Evolutionary conservation across 2,888 invertebrate genomes (phyloP), one percentile per base, ranked within the genome.

Genomic region (Cosmopolites sordidus): DNA sequence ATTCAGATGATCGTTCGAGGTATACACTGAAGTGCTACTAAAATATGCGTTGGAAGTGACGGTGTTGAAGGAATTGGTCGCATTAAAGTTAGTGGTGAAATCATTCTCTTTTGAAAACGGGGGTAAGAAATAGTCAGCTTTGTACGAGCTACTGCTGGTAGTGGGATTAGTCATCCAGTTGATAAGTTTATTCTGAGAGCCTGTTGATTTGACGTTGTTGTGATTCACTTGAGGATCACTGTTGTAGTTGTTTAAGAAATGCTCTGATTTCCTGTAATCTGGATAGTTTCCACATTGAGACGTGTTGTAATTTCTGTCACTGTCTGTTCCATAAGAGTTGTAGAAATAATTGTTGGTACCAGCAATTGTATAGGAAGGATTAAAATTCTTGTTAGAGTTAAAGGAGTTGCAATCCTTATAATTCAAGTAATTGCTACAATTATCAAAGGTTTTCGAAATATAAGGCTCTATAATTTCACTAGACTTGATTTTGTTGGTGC

Each of bases 81-180:
- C 15, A 9, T 37, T 39, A 14, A 49, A 43, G 38, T 43, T 49
- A 17, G 51, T 2, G n/a, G 43, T 58, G 51, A 65, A 67, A 46
- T 70, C 67, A n/a, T 46, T 52, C 3, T 65, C 65, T 54, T 76
- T 77, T 3, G 73, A 70, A 49, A 77, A 76, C 5, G 76, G 72
- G 4, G 77, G 76, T 14, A 77, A 61, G 57, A 76, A 73, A 46
- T 77, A 74, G 45, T 78, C 77, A 69, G 43, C 72, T 55, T 60
- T 69, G 64, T 29, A 53, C 5, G 52, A 61, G 12, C 48, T 63
- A 72, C 40, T 75, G 12, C 48, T 63, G 39, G 50, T 76, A 59
- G 79, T 79, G 1, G 80, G 79, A 1, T 80, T 75, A 62, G 81
- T 81, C 82, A 82, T 82, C 82, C 82, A 82, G 62, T 82, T 82